Evolutionary conservation across 2,888 invertebrate species (phyloP), one percentile per base, ranked within the genome.

Genomic region (Zootermopsis nevadensis): DNA sequence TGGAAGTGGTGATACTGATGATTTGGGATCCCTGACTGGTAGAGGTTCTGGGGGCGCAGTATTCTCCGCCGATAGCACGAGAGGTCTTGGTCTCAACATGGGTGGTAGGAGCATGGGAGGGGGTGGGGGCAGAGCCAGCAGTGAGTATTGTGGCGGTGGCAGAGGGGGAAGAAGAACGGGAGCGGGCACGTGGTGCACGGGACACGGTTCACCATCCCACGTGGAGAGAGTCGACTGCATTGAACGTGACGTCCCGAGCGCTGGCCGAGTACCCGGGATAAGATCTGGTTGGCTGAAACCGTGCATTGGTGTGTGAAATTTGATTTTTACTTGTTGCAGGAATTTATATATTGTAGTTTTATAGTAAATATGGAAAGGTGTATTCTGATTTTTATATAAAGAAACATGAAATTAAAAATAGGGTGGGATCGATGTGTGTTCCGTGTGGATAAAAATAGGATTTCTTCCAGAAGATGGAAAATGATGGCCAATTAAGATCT

Each of bases 121-220:
- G 8, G 85, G 85, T 24, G 85, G 77, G 24, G 82, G 79, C 3
- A 80, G 42, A 30, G 82, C 67, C 27, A 69, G 38, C 69, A 82
- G 42, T 2, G 77, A 53, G 76, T 82, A 77, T 2, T 69, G 82
- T 38, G 53, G 82, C n/a, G 74, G 79, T 77, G 84, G 74, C 30
- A n/a, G 79, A 48, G 83, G 42, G n/a, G 80, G 72, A 53, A 53
- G 35, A 35, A 48, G 31, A 66, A 55, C 38, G 33, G 81, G 53
- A 67, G 55, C 33, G 10, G 77, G 22, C n/a, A 67, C 35, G 67
- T 84, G 85, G 67, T 86, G 86, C 31, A 86, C 85, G 4, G 86
- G 86, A 55, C 86, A 86, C 12, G 86, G 86, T 55, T 85, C 86
- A 4, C 85, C 86, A 77, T 86, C 85, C 86, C 86, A 86, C 2